Evolutionary conservation across 2,797 vertebrate genomes (phyloP), one percentile per base, ranked within the genome.

Genomic region (Echeneis naucrates): DNA sequence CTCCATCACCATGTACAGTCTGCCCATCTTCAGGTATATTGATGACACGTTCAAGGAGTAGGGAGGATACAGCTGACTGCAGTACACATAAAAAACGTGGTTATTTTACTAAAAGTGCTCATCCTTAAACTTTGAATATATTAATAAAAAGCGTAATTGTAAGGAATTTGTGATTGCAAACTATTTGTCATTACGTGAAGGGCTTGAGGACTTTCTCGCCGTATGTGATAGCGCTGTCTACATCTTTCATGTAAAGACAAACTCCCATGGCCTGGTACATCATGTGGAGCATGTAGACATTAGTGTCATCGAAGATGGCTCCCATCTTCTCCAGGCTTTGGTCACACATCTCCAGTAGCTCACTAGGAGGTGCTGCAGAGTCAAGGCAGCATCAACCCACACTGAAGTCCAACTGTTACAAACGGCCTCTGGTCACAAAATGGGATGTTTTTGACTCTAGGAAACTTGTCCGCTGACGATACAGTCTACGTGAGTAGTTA

Each of bases 261-360:
- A 99, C 94, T 0, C 98, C 98, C 98, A 99, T 99, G 78, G 97
- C 96, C 87, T 99, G 98, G 93, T 99, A 99, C 95, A 96, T 97
- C 97, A 99, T 97, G 85, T 99, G 98, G 37, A 99, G 88, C 95
- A 99, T 95, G 90, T 97, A 99, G 48, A 99, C 94, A 3, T 99
- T 99, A 45, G 94, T 89, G 40, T 97, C 96, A 16, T 95, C 95
- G 37, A 99, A 99, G 68, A 97, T 89, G 0, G 92, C 58, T 67
- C 96, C 94, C 98, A 99, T 98, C 92, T 97, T 94, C 62, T 98
- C 97, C 90, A 98, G 90, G 85, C 96, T 98, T 62, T 95, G 95
- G 51, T 98, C 96, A 38, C 98, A 99, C 78, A 99, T 96, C 93
- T 99, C 97, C 87, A 99, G 90, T 51, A 99, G 82, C 88, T 99